These are phyloP conservation scores for Ibidorhyncha struthersii DNA, from an alignment of 2,113 vertebrate species.

Conservation along the genomic window DNA sequence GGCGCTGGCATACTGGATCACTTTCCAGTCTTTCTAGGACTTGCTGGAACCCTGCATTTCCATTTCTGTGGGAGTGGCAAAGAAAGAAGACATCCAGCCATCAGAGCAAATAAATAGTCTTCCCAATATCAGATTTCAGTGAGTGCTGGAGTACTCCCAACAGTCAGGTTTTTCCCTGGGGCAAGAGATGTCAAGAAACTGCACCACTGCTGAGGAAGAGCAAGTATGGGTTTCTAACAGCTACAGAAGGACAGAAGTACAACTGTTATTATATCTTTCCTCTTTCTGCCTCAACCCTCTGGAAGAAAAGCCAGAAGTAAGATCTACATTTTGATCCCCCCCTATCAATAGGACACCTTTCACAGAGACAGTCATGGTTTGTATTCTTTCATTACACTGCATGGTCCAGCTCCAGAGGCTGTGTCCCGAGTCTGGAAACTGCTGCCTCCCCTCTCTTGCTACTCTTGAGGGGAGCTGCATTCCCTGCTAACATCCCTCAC, in stretches of 20 bases:
- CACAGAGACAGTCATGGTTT: not conserved
- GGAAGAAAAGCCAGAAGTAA: not conserved
- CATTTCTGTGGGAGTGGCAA: conserved; percentile 74
- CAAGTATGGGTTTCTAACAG: not conserved
- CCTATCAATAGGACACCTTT: not conserved
- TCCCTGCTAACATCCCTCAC: not conserved
- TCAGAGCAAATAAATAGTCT: not conserved
- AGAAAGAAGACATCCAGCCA: not conserved
- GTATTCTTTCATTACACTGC: not conserved
- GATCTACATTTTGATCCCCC: not conserved
- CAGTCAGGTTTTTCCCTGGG: not conserved
- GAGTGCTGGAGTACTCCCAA: not conserved
- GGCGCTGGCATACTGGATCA: conserved; percentile 88
- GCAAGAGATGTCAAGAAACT: not conserved
- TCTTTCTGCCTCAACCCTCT: not conserved
- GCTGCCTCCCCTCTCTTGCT: not conserved
- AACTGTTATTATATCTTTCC: not conserved
- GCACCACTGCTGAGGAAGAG: not conserved
- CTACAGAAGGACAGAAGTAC: not conserved
- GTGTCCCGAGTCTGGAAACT: not conserved
- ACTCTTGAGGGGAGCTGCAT: not conserved
- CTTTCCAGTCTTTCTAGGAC: conserved; percentile 89
- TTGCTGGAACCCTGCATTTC: conserved; percentile 84
- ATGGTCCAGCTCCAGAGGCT: not conserved
- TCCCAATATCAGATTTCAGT: not conserved